Conservation (phyloP, 2,888 invertebrate genomes). For the Tortricodes alternella region DNA sequence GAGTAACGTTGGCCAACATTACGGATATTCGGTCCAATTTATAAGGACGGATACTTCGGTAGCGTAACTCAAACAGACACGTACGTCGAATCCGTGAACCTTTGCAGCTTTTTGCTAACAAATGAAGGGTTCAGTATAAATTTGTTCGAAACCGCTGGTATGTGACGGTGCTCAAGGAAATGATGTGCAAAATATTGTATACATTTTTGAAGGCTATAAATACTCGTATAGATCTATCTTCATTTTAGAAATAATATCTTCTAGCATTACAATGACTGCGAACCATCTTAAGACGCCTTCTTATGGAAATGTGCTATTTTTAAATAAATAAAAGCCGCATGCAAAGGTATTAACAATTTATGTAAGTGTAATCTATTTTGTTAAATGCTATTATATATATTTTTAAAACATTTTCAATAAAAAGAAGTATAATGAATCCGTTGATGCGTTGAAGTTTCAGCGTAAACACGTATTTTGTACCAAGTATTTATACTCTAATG, state of each 20-base stretch:
- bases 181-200: neutral
- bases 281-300: too few relatives aligned
- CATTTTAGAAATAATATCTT: too few relatives aligned
- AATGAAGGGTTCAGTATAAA: slow-evolving; percentile 17
- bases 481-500: slow-evolving; percentile 5
- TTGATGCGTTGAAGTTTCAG: too few relatives aligned
- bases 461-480: neutral
- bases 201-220: neutral
- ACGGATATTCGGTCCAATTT: slow-evolving; percentile 22
- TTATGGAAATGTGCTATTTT: too few relatives aligned
- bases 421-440: too few relatives aligned
- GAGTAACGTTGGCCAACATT: slow-evolving; percentile 14
- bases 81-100: slow-evolving; percentile 8
- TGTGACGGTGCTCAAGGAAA: slow-evolving; percentile 2
- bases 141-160: slow-evolving; percentile 2
- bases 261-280: too few relatives aligned
- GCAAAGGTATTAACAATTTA: too few relatives aligned
- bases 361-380: too few relatives aligned
- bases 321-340: too few relatives aligned
- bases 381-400: too few relatives aligned
- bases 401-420: too few relatives aligned
- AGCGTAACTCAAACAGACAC: slow-evolving; percentile 19
- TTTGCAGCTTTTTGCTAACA: slow-evolving; percentile 17
- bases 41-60: slow-evolving; percentile 17
- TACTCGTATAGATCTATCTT: too few relatives aligned